Percentiles rank a stretch among this genome's conserved stretches.
phyloP scores from a whole-genome alignment of 2,888 invertebrate species.

The Omphaloscelis lunosa region DNA sequence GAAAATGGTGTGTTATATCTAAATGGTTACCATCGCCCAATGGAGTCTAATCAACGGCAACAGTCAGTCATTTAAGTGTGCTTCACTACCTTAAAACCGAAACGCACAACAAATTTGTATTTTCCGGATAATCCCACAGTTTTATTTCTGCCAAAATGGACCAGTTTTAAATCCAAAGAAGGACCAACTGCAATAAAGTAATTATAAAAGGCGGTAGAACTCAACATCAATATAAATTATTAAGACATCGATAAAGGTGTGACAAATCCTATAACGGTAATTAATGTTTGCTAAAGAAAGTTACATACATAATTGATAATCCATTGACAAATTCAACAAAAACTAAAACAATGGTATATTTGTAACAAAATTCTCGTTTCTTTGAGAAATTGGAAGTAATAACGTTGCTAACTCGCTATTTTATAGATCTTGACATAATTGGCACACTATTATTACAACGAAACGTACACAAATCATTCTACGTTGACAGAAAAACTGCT shows the following conservation, averaged over 20 bases:
- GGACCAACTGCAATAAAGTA: background rate
- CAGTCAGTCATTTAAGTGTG: background rate
- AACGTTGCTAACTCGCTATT: slow-evolving; percentile 32
- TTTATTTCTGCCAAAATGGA: background rate
- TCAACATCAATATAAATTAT: background rate
- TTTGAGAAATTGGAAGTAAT: slow-evolving; percentile 47
- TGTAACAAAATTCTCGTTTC: slow-evolving; percentile 60
- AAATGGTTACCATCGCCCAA: background rate
- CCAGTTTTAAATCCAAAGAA: background rate
- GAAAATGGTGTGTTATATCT: background rate
- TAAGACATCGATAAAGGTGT: slow-evolving; percentile 18
- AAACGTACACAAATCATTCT: slow-evolving; percentile 34
- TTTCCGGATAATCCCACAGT: background rate
- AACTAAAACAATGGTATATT: slow-evolving; percentile 64
- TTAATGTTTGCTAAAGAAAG: slow-evolving; percentile 43
- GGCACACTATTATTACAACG: slow-evolving; percentile 42
- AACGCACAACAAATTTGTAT: background rate
- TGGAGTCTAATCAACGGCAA: background rate
- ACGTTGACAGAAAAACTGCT: background rate
- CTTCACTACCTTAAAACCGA: background rate
- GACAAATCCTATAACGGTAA: slow-evolving; percentile 25
- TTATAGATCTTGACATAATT: slow-evolving; percentile 55
- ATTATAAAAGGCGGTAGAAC: background rate
- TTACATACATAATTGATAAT: slow-evolving; percentile 48
- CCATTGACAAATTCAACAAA: slow-evolving; percentile 54